Conservation (phyloP, 2,797 vertebrate species). For the Cuniculus paca region DNA sequence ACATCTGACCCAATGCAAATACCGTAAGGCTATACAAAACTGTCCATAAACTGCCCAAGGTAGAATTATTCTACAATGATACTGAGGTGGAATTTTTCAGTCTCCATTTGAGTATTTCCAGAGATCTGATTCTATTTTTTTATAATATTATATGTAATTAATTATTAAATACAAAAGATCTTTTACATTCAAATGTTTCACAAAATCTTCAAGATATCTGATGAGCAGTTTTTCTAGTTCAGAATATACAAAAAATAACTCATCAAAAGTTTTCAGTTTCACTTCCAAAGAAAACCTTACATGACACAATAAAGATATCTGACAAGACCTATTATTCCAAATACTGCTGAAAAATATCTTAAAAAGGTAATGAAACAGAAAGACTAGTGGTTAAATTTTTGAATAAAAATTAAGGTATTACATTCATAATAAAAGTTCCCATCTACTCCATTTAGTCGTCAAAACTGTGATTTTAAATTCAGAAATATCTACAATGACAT, state of each 20-base stretch:
- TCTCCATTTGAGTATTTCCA: not conserved
- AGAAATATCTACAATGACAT: conserved; percentile 67
- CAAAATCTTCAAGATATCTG: conserved; percentile 31
- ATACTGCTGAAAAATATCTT: conserved; percentile 56
- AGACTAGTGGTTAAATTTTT: conserved; percentile 71
- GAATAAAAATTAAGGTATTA: conserved; percentile 79
- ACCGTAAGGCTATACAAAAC: not conserved
- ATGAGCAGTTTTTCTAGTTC: conserved; percentile 62
- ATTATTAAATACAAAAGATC: conserved; percentile 17
- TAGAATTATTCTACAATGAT: not conserved
- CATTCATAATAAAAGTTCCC: conserved; percentile 77
- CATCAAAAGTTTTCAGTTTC: conserved; percentile 74
- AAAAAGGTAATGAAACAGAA: conserved; percentile 75
- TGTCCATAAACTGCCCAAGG: not conserved
- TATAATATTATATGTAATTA: conserved; percentile 12
- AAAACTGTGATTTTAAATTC: conserved; percentile 74
- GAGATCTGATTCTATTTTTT: not conserved
- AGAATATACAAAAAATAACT: conserved; percentile 68
- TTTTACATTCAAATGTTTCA: conserved; percentile 28
- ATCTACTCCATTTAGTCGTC: conserved; percentile 82
- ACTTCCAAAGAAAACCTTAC: conserved; percentile 75
- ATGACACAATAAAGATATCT: conserved; percentile 66
- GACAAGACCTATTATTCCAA: conserved; percentile 70
- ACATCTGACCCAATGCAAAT: not conserved
- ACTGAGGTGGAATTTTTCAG: not conserved